Conservation (phyloP, 2,888 invertebrate genomes). For the Stictocephala bisonia region DNA sequence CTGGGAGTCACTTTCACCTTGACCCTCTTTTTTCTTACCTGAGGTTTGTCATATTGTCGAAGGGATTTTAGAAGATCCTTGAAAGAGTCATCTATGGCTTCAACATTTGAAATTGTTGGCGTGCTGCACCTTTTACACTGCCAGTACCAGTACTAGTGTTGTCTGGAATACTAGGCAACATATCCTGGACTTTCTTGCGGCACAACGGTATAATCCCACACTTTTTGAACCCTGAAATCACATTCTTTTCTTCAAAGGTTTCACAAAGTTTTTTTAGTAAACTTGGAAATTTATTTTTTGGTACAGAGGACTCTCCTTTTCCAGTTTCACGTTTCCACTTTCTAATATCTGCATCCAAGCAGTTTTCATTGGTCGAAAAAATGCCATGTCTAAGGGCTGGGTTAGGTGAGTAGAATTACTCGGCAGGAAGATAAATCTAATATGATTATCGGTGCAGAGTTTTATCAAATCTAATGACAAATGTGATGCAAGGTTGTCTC, state of each 20-base stretch:
- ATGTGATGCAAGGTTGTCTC: slow-evolving; percentile 39
- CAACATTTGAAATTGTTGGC: no score
- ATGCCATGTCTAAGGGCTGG: slow-evolving; percentile 52
- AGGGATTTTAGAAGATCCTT: not conserved
- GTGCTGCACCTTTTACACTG: not conserved
- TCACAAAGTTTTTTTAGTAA: slow-evolving; percentile 29
- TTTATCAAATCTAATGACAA: slow-evolving; percentile 45
- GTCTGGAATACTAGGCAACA: not conserved
- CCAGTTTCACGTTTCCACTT: slow-evolving; percentile 47
- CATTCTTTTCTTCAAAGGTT: not conserved
- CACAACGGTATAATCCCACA: slow-evolving; percentile 59
- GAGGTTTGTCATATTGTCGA: not conserved
- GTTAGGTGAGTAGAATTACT: slow-evolving; percentile 51
- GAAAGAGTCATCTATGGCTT: no score
- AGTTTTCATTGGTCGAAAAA: slow-evolving; percentile 51
- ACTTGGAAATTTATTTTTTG: not conserved
- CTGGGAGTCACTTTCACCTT: not conserved
- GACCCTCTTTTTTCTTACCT: not conserved
- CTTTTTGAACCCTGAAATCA: slow-evolving; percentile 56
- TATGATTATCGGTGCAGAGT: slow-evolving; percentile 46
- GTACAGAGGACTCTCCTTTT: not conserved
- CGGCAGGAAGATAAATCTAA: no score
- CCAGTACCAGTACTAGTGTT: no score
- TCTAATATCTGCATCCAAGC: slow-evolving; percentile 48
- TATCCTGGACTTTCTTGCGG: not conserved